phyloP scores from a whole-genome alignment of 2,113 vertebrate genomes.

The Rhinichthys klamathensis region DNA sequence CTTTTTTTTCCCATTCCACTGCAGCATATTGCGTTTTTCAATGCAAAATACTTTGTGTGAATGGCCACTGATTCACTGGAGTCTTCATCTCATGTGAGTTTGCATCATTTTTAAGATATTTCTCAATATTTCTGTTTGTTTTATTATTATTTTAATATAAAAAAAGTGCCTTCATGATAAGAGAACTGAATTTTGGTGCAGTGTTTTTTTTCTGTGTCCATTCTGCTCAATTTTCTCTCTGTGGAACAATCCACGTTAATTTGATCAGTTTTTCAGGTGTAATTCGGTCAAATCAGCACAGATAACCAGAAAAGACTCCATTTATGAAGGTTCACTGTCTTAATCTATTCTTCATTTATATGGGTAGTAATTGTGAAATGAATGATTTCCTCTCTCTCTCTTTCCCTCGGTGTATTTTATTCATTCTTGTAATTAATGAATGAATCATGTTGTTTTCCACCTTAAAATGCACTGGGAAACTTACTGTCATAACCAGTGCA shows the following conservation, averaged over 20 bases:
- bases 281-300: neutral
- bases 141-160: too few species aligned
- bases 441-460: neutral
- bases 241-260: constrained; percentile 29
- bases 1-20: too few species aligned
- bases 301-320: neutral
- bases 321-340: neutral
- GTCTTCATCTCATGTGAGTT: too few species aligned
- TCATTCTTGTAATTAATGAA: neutral
- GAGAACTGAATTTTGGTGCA: constrained; percentile 45
- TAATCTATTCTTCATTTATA: neutral
- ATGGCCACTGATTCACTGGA: too few species aligned
- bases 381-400: neutral
- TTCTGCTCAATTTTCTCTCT: constrained; percentile 25
- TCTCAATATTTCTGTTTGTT: too few species aligned
- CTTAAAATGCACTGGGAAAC: neutral
- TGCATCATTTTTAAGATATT: too few species aligned
- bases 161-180: neutral
- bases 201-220: constrained; percentile 28
- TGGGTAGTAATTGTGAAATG: neutral
- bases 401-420: neutral
- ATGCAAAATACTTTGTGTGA: too few species aligned
- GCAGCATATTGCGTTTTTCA: too few species aligned
- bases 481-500: neutral
- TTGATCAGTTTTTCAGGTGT: constrained; percentile 2